Base-by-base conservation (phyloP, 2,888 invertebrate species). In the Bedellia somnulentella region DNA sequence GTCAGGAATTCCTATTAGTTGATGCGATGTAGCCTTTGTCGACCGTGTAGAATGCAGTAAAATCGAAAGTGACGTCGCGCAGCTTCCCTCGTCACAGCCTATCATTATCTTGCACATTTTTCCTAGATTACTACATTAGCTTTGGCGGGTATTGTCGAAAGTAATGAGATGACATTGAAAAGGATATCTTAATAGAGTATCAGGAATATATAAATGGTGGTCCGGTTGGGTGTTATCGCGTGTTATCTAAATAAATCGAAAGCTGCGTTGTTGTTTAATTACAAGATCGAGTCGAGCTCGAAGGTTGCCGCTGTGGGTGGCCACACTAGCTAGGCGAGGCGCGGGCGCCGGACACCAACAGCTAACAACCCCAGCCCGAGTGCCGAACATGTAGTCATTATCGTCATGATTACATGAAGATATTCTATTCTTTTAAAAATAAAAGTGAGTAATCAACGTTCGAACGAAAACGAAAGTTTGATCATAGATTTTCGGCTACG, bases 11-110 rank as follows among this genome's bases (percentile, higher is more conserved):
- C 39, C 52, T 51, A 61, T 61, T 57, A 58, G 40, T 39, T 35
- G 46, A n/a, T n/a, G n/a, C n/a, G n/a, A n/a, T n/a, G n/a, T n/a
- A n/a, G n/a, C n/a, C n/a, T n/a, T n/a, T n/a, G n/a, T n/a, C 23
- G 47, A 57, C 57, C 64, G 60, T 60, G 60, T 58, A 61, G 57
- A 70, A 75, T 66, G 68, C 71, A 73, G 66, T 45, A 53, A 64
- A 59, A 73, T 71, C 71, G 58, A 56, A 56, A 39, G 62, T 70
- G 70, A 66, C 67, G 71, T 75, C 71, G 64, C 73, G 71, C 71
- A 71, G 63, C 59, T 63, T 45, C 47, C 37, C 38, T 40, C 42
- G 35, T 46, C 47, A n/a, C n/a, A n/a, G n/a, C n/a, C n/a, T n/a
- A n/a, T n/a, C n/a, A n/a, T n/a, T n/a, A n/a, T n/a, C n/a, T n/a